These are phyloP conservation scores for Drosophila watanabei DNA, from an alignment of 1,140 invertebrate genomes.

Conservation along the genomic window DNA sequence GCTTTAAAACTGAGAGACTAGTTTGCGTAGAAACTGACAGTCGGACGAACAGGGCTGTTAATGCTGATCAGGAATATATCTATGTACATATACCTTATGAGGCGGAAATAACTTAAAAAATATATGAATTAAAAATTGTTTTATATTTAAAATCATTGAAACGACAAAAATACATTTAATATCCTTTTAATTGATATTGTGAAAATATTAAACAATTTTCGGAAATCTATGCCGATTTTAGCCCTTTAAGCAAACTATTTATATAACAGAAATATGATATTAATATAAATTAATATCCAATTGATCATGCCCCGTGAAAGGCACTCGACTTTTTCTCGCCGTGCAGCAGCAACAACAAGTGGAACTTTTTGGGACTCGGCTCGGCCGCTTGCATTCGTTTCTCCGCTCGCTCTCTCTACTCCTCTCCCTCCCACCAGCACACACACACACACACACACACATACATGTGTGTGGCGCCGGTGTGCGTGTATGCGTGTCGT, in stretches of 20 bases:
- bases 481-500: slow-evolving; percentile 52
- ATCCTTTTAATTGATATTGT: neutral
- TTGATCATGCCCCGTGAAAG: neutral
- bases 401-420: slow-evolving; percentile 5
- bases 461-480: neutral
- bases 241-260: too few relatives aligned
- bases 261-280: too few relatives aligned
- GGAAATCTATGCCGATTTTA: too few relatives aligned
- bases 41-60: too few relatives aligned
- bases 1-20: too few relatives aligned
- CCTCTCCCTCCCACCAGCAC: slow-evolving; percentile 21
- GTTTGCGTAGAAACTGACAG: too few relatives aligned
- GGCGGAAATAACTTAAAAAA: too few relatives aligned
- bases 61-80: too few relatives aligned
- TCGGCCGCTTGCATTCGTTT: slow-evolving; percentile 52
- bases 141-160: neutral
- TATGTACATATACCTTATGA: too few relatives aligned
- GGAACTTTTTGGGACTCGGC: slow-evolving; percentile 65
- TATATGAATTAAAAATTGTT: neutral
- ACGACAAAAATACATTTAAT: neutral
- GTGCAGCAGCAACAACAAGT: slow-evolving; percentile 66
- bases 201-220: neutral
- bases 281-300: too few relatives aligned
- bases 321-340: slow-evolving; percentile 6
- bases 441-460: slow-evolving; percentile 7